A percentile compares a stretch with the other conserved stretches of the same genome.
Conservation (phyloP, 1,140 invertebrate species). For the Drosophila cardini region DNA sequence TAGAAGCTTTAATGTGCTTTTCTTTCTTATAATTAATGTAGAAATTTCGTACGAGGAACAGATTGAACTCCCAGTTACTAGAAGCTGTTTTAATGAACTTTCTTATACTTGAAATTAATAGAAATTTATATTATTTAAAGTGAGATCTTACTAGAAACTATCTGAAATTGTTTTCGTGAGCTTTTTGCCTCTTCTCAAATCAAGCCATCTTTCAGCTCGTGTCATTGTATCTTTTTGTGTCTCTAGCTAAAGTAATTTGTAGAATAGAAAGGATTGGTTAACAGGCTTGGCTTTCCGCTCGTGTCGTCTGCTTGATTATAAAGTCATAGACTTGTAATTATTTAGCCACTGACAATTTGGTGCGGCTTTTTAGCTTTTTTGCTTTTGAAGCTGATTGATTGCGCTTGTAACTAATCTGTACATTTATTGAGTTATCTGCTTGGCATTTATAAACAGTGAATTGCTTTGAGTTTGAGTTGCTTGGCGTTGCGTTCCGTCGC, state of each 20-base stretch:
- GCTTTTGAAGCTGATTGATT: slow-evolving; percentile 81
- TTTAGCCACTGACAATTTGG: slow-evolving; percentile 47
- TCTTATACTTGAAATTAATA: too few relatives aligned
- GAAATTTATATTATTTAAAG: too few relatives aligned
- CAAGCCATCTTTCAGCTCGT: not conserved
- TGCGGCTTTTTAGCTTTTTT: slow-evolving; percentile 37
- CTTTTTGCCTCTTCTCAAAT: not conserved
- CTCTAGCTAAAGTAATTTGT: slow-evolving; percentile 10
- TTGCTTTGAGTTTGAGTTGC: slow-evolving; percentile 21
- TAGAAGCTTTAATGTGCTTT: too few relatives aligned
- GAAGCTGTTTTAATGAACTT: too few relatives aligned
- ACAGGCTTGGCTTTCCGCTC: slow-evolving; percentile 1
- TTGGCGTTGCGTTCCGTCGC: not conserved
- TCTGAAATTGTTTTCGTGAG: too few relatives aligned
- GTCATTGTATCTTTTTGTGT: slow-evolving; percentile 21
- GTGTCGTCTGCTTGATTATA: slow-evolving; percentile 28
- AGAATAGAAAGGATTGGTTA: slow-evolving; percentile 40
- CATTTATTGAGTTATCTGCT: slow-evolving; percentile 82
- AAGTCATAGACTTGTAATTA: slow-evolving; percentile 43
- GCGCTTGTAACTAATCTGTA: slow-evolving; percentile 80
- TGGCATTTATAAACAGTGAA: slow-evolving; percentile 66
- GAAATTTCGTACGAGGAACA: too few relatives aligned
- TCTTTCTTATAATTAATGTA: too few relatives aligned
- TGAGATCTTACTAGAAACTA: too few relatives aligned
- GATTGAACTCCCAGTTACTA: too few relatives aligned